These are phyloP conservation scores for Callipepla californica DNA, from an alignment of 2,113 vertebrate genomes.

Conservation along the genomic window DNA sequence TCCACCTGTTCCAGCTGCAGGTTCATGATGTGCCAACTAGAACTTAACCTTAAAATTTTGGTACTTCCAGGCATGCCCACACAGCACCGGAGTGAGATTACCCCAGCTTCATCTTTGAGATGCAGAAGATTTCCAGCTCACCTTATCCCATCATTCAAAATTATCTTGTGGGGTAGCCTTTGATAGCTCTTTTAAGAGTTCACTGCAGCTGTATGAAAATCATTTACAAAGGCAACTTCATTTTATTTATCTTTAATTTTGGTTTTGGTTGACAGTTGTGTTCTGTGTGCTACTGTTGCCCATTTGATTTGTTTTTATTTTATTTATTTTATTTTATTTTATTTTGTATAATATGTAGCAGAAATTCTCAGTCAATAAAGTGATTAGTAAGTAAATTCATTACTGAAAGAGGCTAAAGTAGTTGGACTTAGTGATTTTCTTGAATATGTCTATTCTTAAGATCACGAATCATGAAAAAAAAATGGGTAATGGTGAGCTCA, in stretches of 20 bases:
- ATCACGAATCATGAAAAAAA: neutral
- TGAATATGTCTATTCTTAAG: neutral
- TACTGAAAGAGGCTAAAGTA: neutral
- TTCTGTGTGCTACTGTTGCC: neutral
- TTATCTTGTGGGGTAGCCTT: conserved; percentile 18
- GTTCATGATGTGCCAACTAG: neutral
- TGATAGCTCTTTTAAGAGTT: conserved; percentile 30
- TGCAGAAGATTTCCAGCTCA: neutral
- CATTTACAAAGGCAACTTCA: neutral
- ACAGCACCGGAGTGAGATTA: neutral
- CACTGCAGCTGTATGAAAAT: conserved; percentile 40
- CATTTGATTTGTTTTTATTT: neutral
- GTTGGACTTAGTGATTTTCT: neutral
- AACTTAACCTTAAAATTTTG: neutral
- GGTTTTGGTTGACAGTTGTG: conserved; percentile 40
- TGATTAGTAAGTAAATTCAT: conserved; percentile 2
- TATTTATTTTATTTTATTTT: too few species aligned
- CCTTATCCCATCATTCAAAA: neutral
- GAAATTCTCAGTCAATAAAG: neutral
- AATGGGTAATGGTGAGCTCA: too few species aligned
- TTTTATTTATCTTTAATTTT: conserved; percentile 19
- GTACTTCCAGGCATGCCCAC: neutral
- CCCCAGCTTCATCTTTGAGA: neutral
- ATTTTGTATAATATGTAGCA: neutral
- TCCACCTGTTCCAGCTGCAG: neutral